Evolutionary conservation across 2,888 invertebrate genomes (phyloP).

Genomic region (Xestia rhomboidea): DNA sequence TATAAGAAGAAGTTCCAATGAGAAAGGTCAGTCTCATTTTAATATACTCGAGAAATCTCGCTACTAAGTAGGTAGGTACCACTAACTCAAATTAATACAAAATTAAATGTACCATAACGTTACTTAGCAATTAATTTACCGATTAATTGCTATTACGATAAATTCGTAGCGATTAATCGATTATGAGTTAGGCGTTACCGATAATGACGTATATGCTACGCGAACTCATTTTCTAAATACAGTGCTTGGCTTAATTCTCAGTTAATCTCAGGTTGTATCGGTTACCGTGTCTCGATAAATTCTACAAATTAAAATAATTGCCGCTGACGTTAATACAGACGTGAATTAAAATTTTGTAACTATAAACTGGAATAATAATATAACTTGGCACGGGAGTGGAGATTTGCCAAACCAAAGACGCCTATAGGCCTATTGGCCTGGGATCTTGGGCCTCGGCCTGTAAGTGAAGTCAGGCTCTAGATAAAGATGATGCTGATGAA

Average conservation of each 20-base stretch:
- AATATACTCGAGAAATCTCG: not conserved
- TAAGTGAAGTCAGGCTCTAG: not conserved
- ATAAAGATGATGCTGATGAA: not conserved
- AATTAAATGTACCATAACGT: not conserved
- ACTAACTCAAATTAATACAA: conserved; percentile 1
- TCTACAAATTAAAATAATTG: conserved; percentile 36
- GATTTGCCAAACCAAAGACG: not conserved
- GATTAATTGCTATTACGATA: conserved; percentile 25
- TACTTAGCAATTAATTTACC: conserved; percentile 31
- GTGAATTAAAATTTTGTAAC: conserved; percentile 17
- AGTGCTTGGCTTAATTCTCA: not conserved
- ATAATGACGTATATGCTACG: conserved; percentile 36
- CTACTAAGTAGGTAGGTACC: not conserved
- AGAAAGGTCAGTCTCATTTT: not conserved
- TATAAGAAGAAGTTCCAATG: not conserved
- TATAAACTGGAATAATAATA: not conserved
- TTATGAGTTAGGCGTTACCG: conserved; percentile 31
- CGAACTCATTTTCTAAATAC: conserved; percentile 39
- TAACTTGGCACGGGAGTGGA: not conserved
- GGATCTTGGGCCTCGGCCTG: too few relatives aligned
- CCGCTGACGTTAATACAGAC: conserved; percentile 1
- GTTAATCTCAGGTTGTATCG: conserved; percentile 19
- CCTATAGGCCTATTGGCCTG: too few relatives aligned
- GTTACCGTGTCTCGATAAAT: conserved; percentile 22
- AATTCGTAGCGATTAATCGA: conserved; percentile 42